Evolutionary conservation across 2,113 vertebrate species (phyloP), one percentile per base, ranked within the genome.

Genomic region (Neopipo cinnamomea): DNA sequence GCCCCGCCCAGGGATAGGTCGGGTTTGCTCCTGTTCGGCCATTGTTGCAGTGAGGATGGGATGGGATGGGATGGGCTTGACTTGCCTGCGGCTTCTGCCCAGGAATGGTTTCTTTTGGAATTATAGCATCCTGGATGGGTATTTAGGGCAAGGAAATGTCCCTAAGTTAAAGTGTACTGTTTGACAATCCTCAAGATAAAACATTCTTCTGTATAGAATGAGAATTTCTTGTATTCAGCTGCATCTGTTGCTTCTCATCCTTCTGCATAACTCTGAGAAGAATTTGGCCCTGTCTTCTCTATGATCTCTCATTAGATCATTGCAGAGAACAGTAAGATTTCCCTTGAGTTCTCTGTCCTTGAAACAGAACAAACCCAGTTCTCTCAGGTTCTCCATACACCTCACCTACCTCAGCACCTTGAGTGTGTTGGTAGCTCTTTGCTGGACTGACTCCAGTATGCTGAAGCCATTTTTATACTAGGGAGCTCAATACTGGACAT

Each of bases 131-230:
- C n/a, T n/a, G n/a, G n/a, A n/a, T n/a, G n/a, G n/a, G n/a, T n/a
- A n/a, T n/a, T n/a, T n/a, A n/a, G n/a, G n/a, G n/a, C n/a, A n/a
- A n/a, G n/a, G n/a, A n/a, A n/a, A n/a, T n/a, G n/a, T n/a, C n/a
- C n/a, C n/a, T n/a, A n/a, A n/a, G n/a, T n/a, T n/a, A n/a, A n/a
- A n/a, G n/a, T n/a, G n/a, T 66, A n/a, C 24, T 37, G 11, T 77
- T 63, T 70, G 46, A 62, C 8, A 7, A 65, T 55, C 18, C 7
- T 52, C 25, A 71, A 35, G 13, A 27, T 21, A 15, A 78, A 88
- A 41, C 1, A 1, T 12, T 39, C 58, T 71, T 73, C 74, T 3
- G 0, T 41, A n/a, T 7, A 53, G 55, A 46, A 37, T 5, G 28
- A 50, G 11, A 59, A 11, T 68, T 71, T 91, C 15, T 68, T 58